Conservation (phyloP, 2,888 invertebrate species). For the Ashinkailepas kermadecensis region DNA sequence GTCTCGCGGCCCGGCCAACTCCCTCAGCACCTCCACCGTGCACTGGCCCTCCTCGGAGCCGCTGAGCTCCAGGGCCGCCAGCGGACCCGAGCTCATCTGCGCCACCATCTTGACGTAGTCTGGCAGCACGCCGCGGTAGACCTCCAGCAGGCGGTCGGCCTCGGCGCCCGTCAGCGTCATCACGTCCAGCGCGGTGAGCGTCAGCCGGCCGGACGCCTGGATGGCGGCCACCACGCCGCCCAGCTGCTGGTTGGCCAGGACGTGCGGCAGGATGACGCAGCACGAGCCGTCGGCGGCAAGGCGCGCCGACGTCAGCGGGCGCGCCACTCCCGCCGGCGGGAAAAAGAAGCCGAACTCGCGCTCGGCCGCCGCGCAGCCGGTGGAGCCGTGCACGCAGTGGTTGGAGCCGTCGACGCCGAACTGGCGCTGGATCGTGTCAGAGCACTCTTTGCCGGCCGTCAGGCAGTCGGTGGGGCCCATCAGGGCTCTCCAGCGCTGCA, state of each 20-base stretch:
- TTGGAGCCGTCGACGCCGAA: constrained; percentile 53
- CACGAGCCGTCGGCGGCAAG: neutral
- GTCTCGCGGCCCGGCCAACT: constrained; percentile 15
- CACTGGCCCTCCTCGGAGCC: neutral
- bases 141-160: constrained; percentile 84
- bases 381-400: neutral
- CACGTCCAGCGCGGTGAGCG: constrained; percentile 71
- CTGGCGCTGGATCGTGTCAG: constrained; percentile 55
- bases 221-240: neutral
- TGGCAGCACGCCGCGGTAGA: constrained; percentile 79
- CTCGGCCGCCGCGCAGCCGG: neutral
- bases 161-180: constrained; percentile 68
- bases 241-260: neutral
- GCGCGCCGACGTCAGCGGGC: neutral
- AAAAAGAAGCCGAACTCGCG: constrained; percentile 8
- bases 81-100: constrained; percentile 75
- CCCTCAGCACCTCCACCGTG: constrained; percentile 5
- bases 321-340: neutral
- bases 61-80: constrained; percentile 72
- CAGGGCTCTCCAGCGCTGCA: constrained; percentile 51
- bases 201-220: constrained; percentile 58
- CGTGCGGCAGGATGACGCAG: constrained; percentile 23
- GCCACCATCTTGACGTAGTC: constrained; percentile 72
- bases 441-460: constrained; percentile 49
- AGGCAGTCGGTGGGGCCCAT: constrained; percentile 57